Evolutionary conservation across 1,140 invertebrate genomes (phyloP).

Genomic region (Drosophila murphyi): DNA sequence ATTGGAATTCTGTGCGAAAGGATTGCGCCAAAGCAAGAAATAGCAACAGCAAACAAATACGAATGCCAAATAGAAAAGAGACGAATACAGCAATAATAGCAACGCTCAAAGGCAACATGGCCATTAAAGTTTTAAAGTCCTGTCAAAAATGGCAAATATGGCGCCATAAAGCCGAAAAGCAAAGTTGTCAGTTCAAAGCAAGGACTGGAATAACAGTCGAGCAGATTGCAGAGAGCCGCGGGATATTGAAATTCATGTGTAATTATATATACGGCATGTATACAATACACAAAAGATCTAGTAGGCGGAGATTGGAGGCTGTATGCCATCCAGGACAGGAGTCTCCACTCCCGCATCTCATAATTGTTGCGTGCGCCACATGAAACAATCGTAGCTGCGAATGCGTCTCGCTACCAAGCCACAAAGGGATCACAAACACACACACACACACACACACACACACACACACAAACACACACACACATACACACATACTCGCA

Average conservation of each 20-base stretch:
- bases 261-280: conserved; percentile 66
- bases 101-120: neutral
- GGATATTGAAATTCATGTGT: conserved; percentile 82
- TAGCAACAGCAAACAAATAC: conserved; percentile 17
- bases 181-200: conserved; percentile 29
- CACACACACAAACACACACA: neutral
- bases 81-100: neutral
- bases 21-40: conserved; percentile 8
- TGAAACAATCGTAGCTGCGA: conserved; percentile 69
- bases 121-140: conserved; percentile 59
- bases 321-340: neutral
- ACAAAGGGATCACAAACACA: conserved; percentile 40
- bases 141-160: conserved; percentile 51
- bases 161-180: conserved; percentile 43
- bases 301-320: neutral
- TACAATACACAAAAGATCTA: conserved; percentile 12
- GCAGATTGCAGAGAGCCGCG: conserved; percentile 47
- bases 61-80: conserved; percentile 24
- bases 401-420: conserved; percentile 48
- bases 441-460: conserved; percentile 11
- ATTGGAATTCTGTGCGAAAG: conserved; percentile 1
- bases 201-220: conserved; percentile 46
- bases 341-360: conserved; percentile 8
- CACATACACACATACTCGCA: neutral
- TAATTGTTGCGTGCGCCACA: conserved; percentile 65